Base-by-base conservation (phyloP, 1,140 invertebrate genomes). In the Matsumurasca onukii region DNA sequence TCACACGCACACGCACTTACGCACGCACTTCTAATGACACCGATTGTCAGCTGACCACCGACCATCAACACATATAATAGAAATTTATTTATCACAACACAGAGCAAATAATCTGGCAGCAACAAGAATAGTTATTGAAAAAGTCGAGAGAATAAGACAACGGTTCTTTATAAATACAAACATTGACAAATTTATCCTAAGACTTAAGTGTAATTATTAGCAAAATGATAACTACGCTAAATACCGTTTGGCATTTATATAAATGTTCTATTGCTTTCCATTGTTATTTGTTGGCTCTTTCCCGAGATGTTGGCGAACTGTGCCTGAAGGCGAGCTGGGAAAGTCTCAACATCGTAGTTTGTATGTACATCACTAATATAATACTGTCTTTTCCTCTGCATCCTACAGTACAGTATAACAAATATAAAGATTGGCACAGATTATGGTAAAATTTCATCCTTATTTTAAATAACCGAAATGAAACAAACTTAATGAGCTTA, bases 51-150 rank as follows among this genome's bases (percentile, higher is more conserved):
- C 68, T 70, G 72, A 73, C 70, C 45, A 66, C 34, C 30, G 25
- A 27, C 3, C 5, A 62, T 64, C 31, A 64, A 73, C 65, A 70
- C 64, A 71, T 70, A 69, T 70, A 68, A 71, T 66, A 70, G 66
- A 72, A 69, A 65, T 67, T 62, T 69, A 72, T 70, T 70, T 73
- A 69, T 73, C 72, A 73, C 72, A 73, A 73, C 72, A 73, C 72
- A 71, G 70, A 73, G 72, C 68, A 72, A 71, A 71, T 66, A 70
- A 71, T 68, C 70, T 72, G 72, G 72, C 70, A 73, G 70, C 70
- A 73, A 73, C 69, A 68, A 66, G 64, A 70, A 65, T 34, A 55
- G 48, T 65, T 66, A 65, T 48, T 55, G 68, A 69, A 65, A 69
- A 65, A 39, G 62, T 66, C 27, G 39, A 59, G 52, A 61, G 64